Base-by-base conservation (phyloP, 2,888 invertebrate genomes). In the Andrena trimmerana region DNA sequence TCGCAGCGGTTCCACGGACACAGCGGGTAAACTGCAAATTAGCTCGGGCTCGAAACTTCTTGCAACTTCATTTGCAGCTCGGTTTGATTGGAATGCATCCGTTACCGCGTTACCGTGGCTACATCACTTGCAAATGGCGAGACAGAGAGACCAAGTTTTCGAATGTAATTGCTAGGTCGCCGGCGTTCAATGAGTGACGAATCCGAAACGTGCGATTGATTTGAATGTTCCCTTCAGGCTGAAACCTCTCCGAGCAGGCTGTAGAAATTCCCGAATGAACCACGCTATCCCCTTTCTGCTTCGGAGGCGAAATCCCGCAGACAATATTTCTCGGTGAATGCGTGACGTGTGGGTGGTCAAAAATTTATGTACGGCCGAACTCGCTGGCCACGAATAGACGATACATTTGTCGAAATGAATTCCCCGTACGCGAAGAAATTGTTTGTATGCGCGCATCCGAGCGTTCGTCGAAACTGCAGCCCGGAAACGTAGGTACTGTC, bases 401-500 rank as follows among this genome's bases (percentile, higher is more conserved):
- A 69, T 76, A 69, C 68, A 65, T 50, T 68, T 31, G 48, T 29
- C 16, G 24, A 57, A 63, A 69, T 50, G 77, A 69, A 69, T 57
- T 69, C 63, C 50, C 50, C 42, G 31, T 33, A 27, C 31, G 42
- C 7, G 16, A 33, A 57, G 36, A 7, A 8, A 29, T 42, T 7
- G 57, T 48, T 54, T 20, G 63, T 13, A 20, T 24, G 65, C 42
- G 78, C 42, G 63, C 70, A 57, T 24, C 63, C 50, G 66, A 36
- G 66, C 60, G 75, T 66, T 59, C 27, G 20, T 29, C 36, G 54
- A 42, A 31, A 60, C 75, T 52, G 29, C 50, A 2, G 27, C 24
- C 76, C 52, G 76, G 78, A 48, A 78, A 67, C 52, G 36, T 42
- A 42, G 42, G 42, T 60, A 42, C 67, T 62, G 78, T 76, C 78